These are phyloP conservation scores for Xiphorhynchus elegans DNA, from an alignment of 2,113 vertebrate genomes.

Conservation along the genomic window DNA sequence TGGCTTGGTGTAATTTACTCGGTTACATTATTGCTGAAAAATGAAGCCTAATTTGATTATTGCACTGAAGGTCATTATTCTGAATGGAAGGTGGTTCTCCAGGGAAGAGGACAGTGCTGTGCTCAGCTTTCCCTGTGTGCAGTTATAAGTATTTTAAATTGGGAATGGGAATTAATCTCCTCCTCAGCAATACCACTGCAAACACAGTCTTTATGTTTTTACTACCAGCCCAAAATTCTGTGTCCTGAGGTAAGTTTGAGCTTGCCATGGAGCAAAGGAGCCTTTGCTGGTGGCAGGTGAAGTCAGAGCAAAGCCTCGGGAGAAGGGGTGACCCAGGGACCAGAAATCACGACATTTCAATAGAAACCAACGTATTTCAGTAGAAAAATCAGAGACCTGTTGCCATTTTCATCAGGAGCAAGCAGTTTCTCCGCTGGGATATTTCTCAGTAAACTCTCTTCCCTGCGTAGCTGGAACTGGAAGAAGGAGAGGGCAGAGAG, in stretches of 20 bases:
- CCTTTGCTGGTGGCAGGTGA: neutral
- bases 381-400: slow-evolving; percentile 65
- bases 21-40: neutral
- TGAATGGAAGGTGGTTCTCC: rapidly evolving
- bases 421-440: slow-evolving; percentile 71
- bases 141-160: neutral
- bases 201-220: rapidly evolving
- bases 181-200: neutral
- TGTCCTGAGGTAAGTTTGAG: neutral
- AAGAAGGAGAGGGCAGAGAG: slow-evolving; percentile 73
- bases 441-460: slow-evolving; percentile 68
- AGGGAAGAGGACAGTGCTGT: neutral
- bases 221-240: neutral
- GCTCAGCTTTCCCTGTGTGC: neutral
- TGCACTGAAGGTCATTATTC: neutral
- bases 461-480: slow-evolving; percentile 79
- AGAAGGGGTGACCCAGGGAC: neutral
- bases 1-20: neutral
- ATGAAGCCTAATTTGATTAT: neutral
- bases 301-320: neutral
- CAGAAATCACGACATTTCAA: neutral
- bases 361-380: neutral
- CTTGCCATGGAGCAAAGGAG: neutral
- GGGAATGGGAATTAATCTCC: neutral
- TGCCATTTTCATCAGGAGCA: slow-evolving; percentile 67